These are phyloP conservation scores for Chloroclysta siterata DNA, from an alignment of 2,888 invertebrate species.

Conservation along the genomic window DNA sequence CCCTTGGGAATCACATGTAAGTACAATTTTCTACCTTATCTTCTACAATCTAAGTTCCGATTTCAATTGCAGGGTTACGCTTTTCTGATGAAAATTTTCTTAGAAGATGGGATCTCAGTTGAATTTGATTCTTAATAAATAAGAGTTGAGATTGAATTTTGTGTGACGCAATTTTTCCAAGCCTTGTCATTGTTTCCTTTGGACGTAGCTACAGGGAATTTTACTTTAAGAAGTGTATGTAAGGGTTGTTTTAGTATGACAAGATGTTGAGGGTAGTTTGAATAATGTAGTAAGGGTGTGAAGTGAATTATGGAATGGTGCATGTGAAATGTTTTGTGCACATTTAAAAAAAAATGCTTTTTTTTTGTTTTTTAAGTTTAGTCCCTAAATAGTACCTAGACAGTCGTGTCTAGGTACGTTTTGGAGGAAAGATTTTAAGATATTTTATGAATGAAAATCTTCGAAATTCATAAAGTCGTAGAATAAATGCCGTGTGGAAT, in stretches of 20 bases:
- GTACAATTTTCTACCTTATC: constrained; percentile 51
- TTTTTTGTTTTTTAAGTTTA: too few species aligned
- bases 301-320: constrained; percentile 57
- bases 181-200: constrained; percentile 24
- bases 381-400: too few species aligned
- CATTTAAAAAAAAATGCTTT: too few species aligned
- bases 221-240: background rate
- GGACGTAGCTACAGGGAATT: background rate
- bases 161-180: constrained; percentile 18
- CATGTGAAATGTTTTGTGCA: constrained; percentile 56
- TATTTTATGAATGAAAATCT: too few species aligned
- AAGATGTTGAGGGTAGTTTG: constrained; percentile 48
- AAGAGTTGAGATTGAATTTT: constrained; percentile 41
- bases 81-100: constrained; percentile 38
- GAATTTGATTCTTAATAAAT: constrained; percentile 47
- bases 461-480: too few species aligned
- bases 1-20: constrained; percentile 51
- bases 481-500: too few species aligned
- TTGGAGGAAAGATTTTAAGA: too few species aligned
- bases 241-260: constrained; percentile 37
- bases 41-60: constrained; percentile 8
- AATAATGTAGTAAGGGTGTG: constrained; percentile 67
- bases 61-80: constrained; percentile 30
- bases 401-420: too few species aligned
- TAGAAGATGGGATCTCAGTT: constrained; percentile 36